phyloP scores from a whole-genome alignment of 2,113 vertebrate species.

The Phyllostomus discolor region DNA sequence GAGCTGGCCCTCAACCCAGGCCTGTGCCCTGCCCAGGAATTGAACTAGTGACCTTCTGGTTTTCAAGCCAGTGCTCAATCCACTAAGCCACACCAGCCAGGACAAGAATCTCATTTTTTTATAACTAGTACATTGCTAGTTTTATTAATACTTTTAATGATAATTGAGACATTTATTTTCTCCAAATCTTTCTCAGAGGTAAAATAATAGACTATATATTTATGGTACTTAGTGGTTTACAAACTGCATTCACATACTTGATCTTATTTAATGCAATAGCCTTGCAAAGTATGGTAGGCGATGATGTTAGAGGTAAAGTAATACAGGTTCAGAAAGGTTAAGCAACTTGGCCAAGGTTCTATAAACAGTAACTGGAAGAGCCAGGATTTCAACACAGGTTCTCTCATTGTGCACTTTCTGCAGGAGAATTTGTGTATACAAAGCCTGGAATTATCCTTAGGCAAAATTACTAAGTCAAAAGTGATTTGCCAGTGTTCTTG shows the following conservation, averaged over 20 bases:
- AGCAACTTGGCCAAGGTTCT: background rate
- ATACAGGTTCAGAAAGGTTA: background rate
- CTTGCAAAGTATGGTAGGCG: background rate
- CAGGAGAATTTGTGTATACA: background rate
- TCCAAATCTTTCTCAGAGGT: conserved; percentile 10
- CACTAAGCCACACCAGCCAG: too few relatives aligned
- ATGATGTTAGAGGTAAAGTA: background rate
- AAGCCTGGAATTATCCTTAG: background rate
- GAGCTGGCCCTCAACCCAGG: too few relatives aligned
- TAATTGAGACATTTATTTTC: background rate
- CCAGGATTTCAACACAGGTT: background rate
- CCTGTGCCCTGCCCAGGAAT: too few relatives aligned
- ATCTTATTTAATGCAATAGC: background rate
- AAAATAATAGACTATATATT: background rate
- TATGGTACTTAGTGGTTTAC: background rate
- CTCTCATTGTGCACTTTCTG: background rate
- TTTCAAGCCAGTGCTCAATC: too few relatives aligned
- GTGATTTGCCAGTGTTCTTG: conserved; percentile 30
- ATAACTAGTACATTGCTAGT: background rate
- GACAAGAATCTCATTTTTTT: background rate
- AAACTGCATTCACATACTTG: background rate
- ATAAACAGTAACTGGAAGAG: background rate
- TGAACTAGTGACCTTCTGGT: too few relatives aligned
- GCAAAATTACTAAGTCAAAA: conserved; percentile 19
- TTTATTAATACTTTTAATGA: background rate